Evolutionary conservation across 2,797 vertebrate species (phyloP).

Genomic region (Acipenser transmontanus): DNA sequence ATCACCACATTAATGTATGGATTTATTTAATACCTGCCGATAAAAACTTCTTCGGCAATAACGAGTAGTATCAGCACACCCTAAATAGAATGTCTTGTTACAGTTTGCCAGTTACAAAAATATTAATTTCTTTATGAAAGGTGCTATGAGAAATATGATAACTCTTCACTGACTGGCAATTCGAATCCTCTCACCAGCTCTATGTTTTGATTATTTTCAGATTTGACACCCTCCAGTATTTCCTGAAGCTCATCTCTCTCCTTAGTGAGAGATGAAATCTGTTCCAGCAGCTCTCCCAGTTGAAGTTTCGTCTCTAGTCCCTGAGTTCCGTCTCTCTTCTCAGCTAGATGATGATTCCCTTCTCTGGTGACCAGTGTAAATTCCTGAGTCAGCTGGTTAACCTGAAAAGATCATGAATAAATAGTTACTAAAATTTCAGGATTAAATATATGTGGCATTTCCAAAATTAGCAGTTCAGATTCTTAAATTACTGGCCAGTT

Average conservation of each 20-base stretch:
- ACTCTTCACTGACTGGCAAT: no score
- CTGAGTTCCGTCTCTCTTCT: conserved; percentile 15
- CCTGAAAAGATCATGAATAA: background rate
- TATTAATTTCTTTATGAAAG: no score
- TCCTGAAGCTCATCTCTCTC: conserved; percentile 63
- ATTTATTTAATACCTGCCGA: no score
- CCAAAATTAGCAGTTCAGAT: no score
- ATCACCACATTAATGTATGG: no score
- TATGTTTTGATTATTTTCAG: conserved; percentile 47
- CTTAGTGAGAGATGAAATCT: conserved; percentile 40
- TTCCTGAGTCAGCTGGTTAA: conserved; percentile 21
- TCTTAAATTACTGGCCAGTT: no score
- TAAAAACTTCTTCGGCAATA: no score
- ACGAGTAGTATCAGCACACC: no score
- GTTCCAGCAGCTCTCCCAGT: conserved; percentile 36
- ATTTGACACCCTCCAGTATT: conserved; percentile 35
- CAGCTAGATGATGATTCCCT: conserved; percentile 23
- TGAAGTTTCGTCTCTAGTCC: conserved; percentile 22
- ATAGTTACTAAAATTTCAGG: background rate
- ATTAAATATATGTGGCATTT: no score
- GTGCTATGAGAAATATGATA: no score
- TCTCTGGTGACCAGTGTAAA: conserved; percentile 26
- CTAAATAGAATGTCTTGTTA: no score
- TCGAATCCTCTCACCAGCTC: conserved; percentile 31
- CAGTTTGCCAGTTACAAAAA: no score